Conservation (phyloP, 1,140 invertebrate genomes). For the Drosophila teissieri region DNA sequence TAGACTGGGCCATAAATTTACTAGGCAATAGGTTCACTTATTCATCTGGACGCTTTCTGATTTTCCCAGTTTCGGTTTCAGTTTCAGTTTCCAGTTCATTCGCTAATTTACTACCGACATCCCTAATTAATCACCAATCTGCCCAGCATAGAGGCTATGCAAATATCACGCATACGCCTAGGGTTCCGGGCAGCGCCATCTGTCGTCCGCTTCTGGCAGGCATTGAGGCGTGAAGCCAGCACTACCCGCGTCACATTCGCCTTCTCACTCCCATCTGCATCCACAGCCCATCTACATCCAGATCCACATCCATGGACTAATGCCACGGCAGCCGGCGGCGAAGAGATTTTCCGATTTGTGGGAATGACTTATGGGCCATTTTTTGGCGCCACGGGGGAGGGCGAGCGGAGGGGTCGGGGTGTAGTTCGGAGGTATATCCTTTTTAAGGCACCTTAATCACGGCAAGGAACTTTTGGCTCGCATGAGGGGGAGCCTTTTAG, state of each 20-base stretch:
- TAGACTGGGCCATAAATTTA: not conserved
- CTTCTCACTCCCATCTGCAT: conserved; percentile 19
- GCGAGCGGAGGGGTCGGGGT: not conserved
- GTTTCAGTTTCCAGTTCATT: conserved; percentile 12
- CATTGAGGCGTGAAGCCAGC: conserved; percentile 47
- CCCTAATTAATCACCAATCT: conserved; percentile 57
- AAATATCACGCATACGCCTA: conserved; percentile 48
- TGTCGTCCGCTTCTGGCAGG: conserved; percentile 36
- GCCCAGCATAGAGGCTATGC: conserved; percentile 44
- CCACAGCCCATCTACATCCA: not conserved
- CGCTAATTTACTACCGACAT: conserved; percentile 47
- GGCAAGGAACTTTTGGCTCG: conserved; percentile 32
- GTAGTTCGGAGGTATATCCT: conserved; percentile 21
- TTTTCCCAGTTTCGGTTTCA: not conserved
- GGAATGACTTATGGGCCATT: conserved; percentile 58
- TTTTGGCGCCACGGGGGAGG: conserved; percentile 2
- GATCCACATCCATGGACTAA: conserved; percentile 19
- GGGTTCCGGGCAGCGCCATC: conserved; percentile 33
- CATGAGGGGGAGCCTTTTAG: conserved; percentile 60
- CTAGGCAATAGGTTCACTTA: not conserved
- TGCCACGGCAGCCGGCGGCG: conserved; percentile 25
- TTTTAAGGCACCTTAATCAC: conserved; percentile 63
- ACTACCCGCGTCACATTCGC: conserved; percentile 51
- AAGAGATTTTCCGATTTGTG: conserved; percentile 52
- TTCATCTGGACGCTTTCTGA: not conserved